Conservation (phyloP, 2,888 invertebrate species). For the Aethes cnicana region DNA sequence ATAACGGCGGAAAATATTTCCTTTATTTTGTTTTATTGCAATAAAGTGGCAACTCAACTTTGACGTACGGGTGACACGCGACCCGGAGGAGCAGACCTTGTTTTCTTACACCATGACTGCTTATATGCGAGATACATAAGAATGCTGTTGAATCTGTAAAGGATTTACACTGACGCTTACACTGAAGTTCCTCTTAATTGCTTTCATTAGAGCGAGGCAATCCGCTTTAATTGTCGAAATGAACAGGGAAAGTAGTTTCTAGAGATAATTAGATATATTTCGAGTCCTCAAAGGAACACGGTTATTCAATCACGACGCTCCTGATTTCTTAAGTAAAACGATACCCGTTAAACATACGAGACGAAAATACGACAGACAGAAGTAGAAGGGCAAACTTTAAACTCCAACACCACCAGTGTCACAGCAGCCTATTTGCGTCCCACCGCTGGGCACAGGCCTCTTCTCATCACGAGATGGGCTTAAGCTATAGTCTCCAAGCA, state of each 20-base stretch:
- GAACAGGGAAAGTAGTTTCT: conserved; percentile 8
- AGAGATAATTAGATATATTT: conserved; percentile 8
- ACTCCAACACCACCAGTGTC: neutral
- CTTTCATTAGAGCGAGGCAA: neutral
- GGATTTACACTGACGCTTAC: neutral
- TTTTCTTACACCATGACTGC: neutral
- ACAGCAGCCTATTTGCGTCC: no score
- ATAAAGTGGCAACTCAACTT: no score
- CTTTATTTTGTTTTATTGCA: no score
- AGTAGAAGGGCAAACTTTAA: neutral
- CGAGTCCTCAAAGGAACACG: conserved; percentile 2
- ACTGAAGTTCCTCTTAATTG: neutral
- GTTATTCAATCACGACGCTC: conserved; percentile 11
- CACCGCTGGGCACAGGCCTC: no score
- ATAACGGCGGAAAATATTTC: no score
- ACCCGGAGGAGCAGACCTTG: no score
- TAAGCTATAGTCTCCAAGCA: no score
- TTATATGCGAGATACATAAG: neutral
- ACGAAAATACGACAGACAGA: neutral
- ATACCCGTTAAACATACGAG: conserved; percentile 5
- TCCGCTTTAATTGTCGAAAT: conserved; percentile 12
- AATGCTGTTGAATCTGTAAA: neutral
- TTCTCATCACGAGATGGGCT: no score
- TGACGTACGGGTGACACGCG: no score
- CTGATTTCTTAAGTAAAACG: conserved; percentile 18